These are phyloP conservation scores for Rhagoletis zephyria DNA, from an alignment of 1,140 invertebrate genomes.

Conservation along the genomic window DNA sequence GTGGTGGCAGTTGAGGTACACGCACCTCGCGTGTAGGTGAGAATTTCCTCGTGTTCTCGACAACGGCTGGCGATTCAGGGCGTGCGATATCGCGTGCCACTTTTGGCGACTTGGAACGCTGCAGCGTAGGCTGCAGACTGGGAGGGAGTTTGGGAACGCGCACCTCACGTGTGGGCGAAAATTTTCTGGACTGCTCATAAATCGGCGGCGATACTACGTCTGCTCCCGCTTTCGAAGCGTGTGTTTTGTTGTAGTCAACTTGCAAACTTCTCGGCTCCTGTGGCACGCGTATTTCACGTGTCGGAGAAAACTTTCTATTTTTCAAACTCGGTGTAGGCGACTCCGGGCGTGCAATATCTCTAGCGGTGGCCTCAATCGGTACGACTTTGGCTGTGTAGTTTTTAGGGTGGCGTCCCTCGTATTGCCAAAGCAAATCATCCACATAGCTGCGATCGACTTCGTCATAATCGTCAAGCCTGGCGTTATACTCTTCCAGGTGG, in stretches of 20 bases:
- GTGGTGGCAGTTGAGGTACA: slow-evolving; percentile 67
- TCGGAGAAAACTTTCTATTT: slow-evolving; percentile 64
- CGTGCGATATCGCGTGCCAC: slow-evolving; percentile 63
- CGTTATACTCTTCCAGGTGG: slow-evolving; percentile 41
- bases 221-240: not conserved
- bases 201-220: not conserved
- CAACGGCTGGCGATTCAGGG: slow-evolving; percentile 59
- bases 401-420: slow-evolving; percentile 60
- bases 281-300: slow-evolving; percentile 67
- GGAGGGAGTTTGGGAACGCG: slow-evolving; percentile 82
- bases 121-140: slow-evolving; percentile 75
- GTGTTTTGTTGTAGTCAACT: slow-evolving; percentile 78
- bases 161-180: slow-evolving; percentile 55
- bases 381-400: too few relatives aligned
- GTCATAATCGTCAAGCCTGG: slow-evolving; percentile 28
- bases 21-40: slow-evolving; percentile 68
- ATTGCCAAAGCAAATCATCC: slow-evolving; percentile 69
- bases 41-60: slow-evolving; percentile 57
- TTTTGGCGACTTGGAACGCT: not conserved
- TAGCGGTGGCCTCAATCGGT: slow-evolving; percentile 46
- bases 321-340: slow-evolving; percentile 56
- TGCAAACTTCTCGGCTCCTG: slow-evolving; percentile 74
- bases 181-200: not conserved
- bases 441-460: slow-evolving; percentile 67
- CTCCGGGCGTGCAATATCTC: slow-evolving; percentile 65